Evolutionary conservation across 1,140 invertebrate genomes (phyloP).

Genomic region (Drosophila elegans): DNA sequence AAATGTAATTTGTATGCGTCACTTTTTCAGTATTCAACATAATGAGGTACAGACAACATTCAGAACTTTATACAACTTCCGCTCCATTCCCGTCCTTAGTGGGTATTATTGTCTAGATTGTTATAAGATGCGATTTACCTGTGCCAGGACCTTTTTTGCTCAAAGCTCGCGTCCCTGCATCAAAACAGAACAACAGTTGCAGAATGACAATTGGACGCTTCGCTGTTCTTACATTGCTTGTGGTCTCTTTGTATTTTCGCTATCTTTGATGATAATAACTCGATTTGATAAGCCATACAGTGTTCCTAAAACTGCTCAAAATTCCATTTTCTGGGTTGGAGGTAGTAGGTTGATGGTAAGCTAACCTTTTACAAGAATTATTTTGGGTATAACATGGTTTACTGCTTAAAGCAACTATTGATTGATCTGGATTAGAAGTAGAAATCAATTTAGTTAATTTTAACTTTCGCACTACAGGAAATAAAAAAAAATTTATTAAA

Average conservation of each 20-base stretch:
- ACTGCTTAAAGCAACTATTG: too few species aligned
- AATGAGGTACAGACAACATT: slow-evolving; percentile 72
- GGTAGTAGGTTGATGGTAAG: slow-evolving; percentile 71
- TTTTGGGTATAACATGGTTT: too few species aligned
- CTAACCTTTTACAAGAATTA: slow-evolving; percentile 2
- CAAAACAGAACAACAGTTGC: slow-evolving; percentile 85
- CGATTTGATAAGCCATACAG: neutral
- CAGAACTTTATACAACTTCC: slow-evolving; percentile 61
- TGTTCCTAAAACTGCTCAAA: neutral
- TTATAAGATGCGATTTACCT: slow-evolving; percentile 43
- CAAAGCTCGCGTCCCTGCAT: slow-evolving; percentile 72
- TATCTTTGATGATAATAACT: neutral
- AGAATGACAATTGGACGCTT: slow-evolving; percentile 85
- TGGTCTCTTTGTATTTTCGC: slow-evolving; percentile 73
- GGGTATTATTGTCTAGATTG: slow-evolving; percentile 46
- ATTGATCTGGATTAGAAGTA: too few species aligned
- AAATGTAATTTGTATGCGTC: slow-evolving; percentile 52
- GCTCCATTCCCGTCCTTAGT: slow-evolving; percentile 7
- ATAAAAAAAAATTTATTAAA: neutral
- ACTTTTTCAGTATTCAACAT: slow-evolving; percentile 65
- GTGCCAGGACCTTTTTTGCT: slow-evolving; percentile 61
- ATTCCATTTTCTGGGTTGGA: slow-evolving; percentile 22
- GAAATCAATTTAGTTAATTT: too few species aligned
- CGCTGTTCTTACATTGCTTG: slow-evolving; percentile 85
- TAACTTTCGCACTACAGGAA: too few species aligned